Conservation (phyloP, 2,113 vertebrate genomes). For the Gasterosteus nipponicus region DNA sequence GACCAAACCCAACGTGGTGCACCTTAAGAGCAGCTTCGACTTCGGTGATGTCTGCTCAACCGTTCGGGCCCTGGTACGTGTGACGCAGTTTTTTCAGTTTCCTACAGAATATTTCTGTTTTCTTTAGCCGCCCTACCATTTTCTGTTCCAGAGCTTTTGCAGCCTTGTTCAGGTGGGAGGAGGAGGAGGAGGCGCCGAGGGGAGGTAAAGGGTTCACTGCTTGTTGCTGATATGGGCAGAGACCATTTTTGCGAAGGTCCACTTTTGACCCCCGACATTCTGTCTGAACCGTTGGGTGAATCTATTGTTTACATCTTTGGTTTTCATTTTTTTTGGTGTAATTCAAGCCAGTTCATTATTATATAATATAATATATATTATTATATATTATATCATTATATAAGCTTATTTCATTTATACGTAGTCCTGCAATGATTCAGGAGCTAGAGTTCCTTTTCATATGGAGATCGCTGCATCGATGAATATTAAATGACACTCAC, state of each 20-base stretch:
- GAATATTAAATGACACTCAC: constrained; percentile 40
- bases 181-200: constrained; percentile 29
- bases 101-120: constrained; percentile 12
- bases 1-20: neutral
- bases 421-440: constrained; percentile 2
- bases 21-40: neutral
- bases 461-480: constrained; percentile 38
- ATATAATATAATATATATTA: too few species aligned
- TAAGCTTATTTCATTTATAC: neutral
- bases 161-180: constrained; percentile 45
- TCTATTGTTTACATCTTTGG: constrained; percentile 8
- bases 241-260: neutral
- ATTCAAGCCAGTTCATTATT: neutral
- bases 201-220: constrained; percentile 25
- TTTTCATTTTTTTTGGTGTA: constrained; percentile 9
- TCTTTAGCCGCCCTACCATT: constrained; percentile 17
- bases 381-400: neutral
- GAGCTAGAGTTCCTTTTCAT: constrained; percentile 18
- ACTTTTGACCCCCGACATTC: constrained; percentile 5
- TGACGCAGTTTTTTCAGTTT: neutral
- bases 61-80: neutral
- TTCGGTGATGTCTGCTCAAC: neutral
- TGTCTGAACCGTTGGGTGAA: neutral
- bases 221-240: constrained; percentile 2
- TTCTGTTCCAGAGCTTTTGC: constrained; percentile 58